Evolutionary conservation across 2,888 invertebrate genomes (phyloP), one percentile per base, ranked within the genome.

Genomic region (Macrosiphum euphorbiae): DNA sequence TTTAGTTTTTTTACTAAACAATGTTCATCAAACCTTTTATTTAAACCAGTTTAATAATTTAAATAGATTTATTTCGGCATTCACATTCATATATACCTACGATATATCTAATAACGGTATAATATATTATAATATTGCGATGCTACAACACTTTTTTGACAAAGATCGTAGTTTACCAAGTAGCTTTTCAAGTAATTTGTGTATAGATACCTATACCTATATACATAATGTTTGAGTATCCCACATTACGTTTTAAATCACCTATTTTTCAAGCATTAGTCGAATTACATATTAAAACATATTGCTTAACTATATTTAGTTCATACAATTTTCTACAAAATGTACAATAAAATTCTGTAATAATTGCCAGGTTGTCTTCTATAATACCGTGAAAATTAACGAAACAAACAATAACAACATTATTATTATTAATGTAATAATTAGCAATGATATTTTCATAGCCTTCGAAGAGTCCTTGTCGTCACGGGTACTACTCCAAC

Each of bases 381-480:
- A 35, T 78, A 78, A 44, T 47, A 50, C 86, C 28, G 10, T 50
- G 16, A 10, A 47, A 47, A 78, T 78, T 50, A 47, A 28, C 16
- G 50, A 86, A 86, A 86, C 5, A 47, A 44, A 50, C n/a, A 35
- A 52, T 11, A 78, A 78, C 78, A 78, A 78, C 78, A 78, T 16
- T 35, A 20, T 35, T 35, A 35, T 41, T n/a, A 90, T 67, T 47
- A 47, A 35, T 90, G 8, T 78, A 78, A 35, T 35, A 55, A 91
- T 91, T 44, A 44, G 61, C 61, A 28, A 67, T 50, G 44, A 26
- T 26, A 87, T 87, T 87, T 92, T 67, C 26, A 67, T 41, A 41
- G 41, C 92, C 92, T 92, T 92, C 92, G 8, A 20, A 4, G 35
- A 87, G 87, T 87, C 92, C 92, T 92, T 92, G 92, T 85, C 50